Percentiles rank a stretch among this genome's conserved stretches.
phyloP scores from a whole-genome alignment of 2,113 vertebrate species.

The Calypte anna region DNA sequence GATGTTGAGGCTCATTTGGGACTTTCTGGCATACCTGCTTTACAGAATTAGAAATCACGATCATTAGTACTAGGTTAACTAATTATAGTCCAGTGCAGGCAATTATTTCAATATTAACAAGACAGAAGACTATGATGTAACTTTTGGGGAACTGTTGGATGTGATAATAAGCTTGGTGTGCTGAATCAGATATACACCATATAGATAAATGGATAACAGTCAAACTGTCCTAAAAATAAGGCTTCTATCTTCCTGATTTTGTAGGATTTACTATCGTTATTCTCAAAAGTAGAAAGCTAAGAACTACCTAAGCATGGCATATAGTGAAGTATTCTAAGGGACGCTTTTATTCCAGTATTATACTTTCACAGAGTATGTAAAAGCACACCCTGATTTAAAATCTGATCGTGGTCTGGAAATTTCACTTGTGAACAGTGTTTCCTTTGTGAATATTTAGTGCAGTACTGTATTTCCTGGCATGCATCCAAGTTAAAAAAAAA shows the following conservation, averaged over 20 bases:
- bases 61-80: background rate
- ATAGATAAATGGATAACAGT: background rate
- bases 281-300: background rate
- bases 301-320: background rate
- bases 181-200: background rate
- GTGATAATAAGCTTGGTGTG: background rate
- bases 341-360: background rate
- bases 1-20: background rate
- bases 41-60: background rate
- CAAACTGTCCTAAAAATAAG: background rate
- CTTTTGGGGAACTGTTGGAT: background rate
- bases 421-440: constrained; percentile 1
- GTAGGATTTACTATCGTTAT: background rate
- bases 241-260: background rate
- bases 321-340: background rate
- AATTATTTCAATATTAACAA: background rate
- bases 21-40: background rate
- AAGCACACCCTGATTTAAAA: constrained; percentile 15
- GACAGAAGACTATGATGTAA: background rate
- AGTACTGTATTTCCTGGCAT: background rate
- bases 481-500: background rate
- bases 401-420: background rate
- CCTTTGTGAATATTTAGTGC: constrained; percentile 33
- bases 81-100: background rate
- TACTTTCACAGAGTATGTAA: background rate